Percentiles rank a stretch among this genome's conserved stretches.
Conservation (phyloP, 1,140 invertebrate species). For the Drosophila cardini region DNA sequence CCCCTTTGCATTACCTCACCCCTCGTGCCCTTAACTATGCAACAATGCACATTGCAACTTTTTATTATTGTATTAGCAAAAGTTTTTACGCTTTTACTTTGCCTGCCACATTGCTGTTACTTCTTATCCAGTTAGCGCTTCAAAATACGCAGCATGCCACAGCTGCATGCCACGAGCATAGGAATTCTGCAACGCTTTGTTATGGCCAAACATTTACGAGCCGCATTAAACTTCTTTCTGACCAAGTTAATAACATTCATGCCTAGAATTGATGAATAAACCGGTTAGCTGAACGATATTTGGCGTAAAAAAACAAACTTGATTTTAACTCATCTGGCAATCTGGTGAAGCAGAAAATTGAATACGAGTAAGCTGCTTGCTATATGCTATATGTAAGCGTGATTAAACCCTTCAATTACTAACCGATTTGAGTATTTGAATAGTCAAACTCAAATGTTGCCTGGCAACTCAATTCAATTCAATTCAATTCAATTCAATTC, state of each 20-base stretch:
- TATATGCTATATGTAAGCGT: constrained; percentile 2
- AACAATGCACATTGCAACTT: constrained; percentile 76
- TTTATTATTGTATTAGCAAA: constrained; percentile 81
- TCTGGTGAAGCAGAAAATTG: neutral
- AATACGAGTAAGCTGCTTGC: neutral
- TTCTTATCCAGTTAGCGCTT: constrained; percentile 26
- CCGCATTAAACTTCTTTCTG: neutral
- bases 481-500: constrained; percentile 2
- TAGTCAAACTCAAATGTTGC: constrained; percentile 8
- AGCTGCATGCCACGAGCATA: neutral
- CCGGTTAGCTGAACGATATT: neutral
- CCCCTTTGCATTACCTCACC: neutral
- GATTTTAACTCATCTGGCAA: neutral
- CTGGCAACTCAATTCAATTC: constrained; percentile 11
- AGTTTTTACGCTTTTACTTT: constrained; percentile 73
- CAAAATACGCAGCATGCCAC: neutral
- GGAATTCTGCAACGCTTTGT: neutral
- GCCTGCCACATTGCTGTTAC: constrained; percentile 34
- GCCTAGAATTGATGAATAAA: neutral
- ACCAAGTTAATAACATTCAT: constrained; percentile 1
- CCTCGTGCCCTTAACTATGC: constrained; percentile 22
- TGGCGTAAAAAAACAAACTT: neutral
- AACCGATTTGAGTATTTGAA: neutral
- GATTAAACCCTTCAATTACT: constrained; percentile 15
- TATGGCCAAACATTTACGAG: constrained; percentile 1